phyloP scores from a whole-genome alignment of 2,797 vertebrate genomes.

The Graptemys geographica region DNA sequence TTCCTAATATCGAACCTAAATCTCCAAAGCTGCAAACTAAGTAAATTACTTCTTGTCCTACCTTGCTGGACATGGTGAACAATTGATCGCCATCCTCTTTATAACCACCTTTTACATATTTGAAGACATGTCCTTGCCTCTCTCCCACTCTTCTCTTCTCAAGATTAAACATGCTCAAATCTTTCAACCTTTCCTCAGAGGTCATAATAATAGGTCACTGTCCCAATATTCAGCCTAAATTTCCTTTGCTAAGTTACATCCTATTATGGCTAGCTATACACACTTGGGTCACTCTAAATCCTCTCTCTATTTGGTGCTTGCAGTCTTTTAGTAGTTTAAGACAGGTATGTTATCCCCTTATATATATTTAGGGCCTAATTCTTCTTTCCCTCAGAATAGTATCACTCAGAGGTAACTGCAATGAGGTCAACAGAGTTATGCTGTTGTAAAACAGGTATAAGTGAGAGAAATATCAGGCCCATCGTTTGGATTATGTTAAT shows the following conservation, averaged over 20 bases:
- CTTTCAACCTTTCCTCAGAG: background rate
- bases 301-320: constrained; percentile 28
- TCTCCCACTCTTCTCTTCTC: background rate
- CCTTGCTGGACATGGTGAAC: background rate
- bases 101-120: background rate
- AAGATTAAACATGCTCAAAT: background rate
- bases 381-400: constrained; percentile 5
- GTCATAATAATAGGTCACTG: background rate
- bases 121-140: background rate
- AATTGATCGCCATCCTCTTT: background rate
- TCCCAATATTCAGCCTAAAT: constrained; percentile 23
- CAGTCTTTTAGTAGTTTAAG: background rate
- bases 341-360: constrained; percentile 5
- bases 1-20: background rate
- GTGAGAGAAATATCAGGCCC: background rate
- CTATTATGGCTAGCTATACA: constrained; percentile 22
- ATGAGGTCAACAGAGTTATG: constrained; percentile 17
- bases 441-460: constrained; percentile 4
- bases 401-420: constrained; percentile 38
- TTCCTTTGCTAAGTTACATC: background rate
- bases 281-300: constrained; percentile 36
- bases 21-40: background rate
- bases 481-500: background rate
- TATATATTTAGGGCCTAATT: constrained; percentile 35
- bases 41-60: background rate